phyloP scores from a whole-genome alignment of 2,113 vertebrate genomes.

The Entomyzon cyanotis region DNA sequence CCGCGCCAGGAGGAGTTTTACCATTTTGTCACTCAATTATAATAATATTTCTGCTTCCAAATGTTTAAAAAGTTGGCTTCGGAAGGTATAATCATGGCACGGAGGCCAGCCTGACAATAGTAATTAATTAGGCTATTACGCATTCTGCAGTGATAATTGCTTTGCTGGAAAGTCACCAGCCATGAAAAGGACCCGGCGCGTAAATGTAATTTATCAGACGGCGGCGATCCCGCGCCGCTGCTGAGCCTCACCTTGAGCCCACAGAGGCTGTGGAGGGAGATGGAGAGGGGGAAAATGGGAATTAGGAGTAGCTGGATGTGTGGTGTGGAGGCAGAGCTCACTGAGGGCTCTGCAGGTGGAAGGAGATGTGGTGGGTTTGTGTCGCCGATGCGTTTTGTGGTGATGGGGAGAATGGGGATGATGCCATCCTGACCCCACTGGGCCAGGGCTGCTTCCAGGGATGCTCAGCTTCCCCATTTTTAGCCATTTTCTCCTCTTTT shows the following conservation, averaged over 20 bases:
- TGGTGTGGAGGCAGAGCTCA: neutral
- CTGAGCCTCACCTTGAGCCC: constrained; percentile 87
- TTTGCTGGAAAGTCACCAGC: constrained; percentile 99
- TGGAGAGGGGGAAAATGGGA: neutral
- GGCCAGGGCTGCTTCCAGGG: neutral
- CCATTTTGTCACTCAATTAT: constrained; percentile 77
- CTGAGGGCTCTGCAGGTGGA: neutral
- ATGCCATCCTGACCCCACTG: neutral
- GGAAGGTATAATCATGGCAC: constrained; percentile 91
- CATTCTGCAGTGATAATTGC: constrained; percentile 99
- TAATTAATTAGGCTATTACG: constrained; percentile 99
- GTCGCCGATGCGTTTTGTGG: fast-evolving
- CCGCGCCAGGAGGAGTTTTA: constrained; percentile 25
- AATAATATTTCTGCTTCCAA: constrained; percentile 81
- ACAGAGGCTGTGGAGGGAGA: neutral
- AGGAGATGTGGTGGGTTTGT: neutral
- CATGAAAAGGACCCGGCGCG: constrained; percentile 84
- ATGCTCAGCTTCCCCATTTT: fast-evolving
- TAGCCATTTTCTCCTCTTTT: neutral
- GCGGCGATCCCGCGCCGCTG: constrained; percentile 65
- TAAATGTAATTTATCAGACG: constrained; percentile 90
- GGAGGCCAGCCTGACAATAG: constrained; percentile 95
- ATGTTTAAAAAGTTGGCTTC: constrained; percentile 85
- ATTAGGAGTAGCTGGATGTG: neutral
- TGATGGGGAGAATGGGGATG: fast-evolving